Evolutionary conservation across 2,797 vertebrate species (phyloP).

Genomic region (Schizopygopsis pylzovi): DNA sequence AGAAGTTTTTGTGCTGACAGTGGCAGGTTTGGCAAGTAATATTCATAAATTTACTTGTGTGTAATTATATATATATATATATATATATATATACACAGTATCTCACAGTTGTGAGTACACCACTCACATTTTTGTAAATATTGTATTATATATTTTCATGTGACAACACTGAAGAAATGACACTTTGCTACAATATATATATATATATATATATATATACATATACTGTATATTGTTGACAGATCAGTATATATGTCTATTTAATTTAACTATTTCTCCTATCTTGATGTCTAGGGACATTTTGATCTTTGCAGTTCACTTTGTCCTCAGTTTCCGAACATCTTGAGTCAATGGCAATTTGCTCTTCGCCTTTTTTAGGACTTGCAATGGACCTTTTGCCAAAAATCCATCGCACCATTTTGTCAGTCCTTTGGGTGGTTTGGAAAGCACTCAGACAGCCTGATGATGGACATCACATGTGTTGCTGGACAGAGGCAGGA

Average conservation of each 20-base stretch:
- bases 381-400: slow-evolving; percentile 46
- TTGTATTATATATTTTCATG: too few species aligned
- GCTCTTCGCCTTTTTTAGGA: slow-evolving; percentile 23
- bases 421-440: slow-evolving; percentile 48
- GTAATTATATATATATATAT: neutral
- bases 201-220: neutral
- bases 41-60: neutral
- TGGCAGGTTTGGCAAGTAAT: neutral
- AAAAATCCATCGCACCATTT: slow-evolving; percentile 58
- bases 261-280: neutral
- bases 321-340: slow-evolving; percentile 36
- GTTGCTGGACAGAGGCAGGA: slow-evolving; percentile 39
- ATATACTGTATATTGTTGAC: neutral
- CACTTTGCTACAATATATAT: neutral
- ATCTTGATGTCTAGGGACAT: slow-evolving; percentile 29
- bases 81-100: neutral
- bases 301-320: slow-evolving; percentile 27
- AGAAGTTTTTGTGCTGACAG: slow-evolving; percentile 5
- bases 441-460: slow-evolving; percentile 26
- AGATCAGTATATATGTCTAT: neutral
- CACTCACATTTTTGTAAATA: too few species aligned
- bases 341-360: slow-evolving; percentile 56
- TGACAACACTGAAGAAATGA: too few species aligned
- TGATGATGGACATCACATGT: slow-evolving; percentile 39
- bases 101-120: too few species aligned